Percentiles rank a stretch among this genome's conserved stretches.
These are phyloP conservation scores for Etheostoma perlongum DNA, from an alignment of 2,797 vertebrate species.

Conservation along the genomic window DNA sequence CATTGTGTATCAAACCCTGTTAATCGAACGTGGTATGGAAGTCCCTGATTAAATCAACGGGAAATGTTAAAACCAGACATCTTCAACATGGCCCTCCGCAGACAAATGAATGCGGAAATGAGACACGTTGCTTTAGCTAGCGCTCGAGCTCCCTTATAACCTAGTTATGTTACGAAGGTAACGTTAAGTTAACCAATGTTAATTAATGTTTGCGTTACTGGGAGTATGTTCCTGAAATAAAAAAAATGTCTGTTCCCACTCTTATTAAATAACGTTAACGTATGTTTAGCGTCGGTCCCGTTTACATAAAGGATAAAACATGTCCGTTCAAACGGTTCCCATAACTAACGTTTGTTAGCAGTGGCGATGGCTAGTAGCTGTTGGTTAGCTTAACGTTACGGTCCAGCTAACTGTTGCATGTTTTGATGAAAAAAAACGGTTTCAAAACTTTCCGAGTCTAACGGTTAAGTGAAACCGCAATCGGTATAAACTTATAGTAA, in stretches of 20 bases:
- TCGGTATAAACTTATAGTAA: fast-evolving
- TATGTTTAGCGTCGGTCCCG: fast-evolving
- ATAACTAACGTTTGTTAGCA: constrained; percentile 33
- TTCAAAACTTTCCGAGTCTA: constrained; percentile 71
- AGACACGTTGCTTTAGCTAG: constrained; percentile 85
- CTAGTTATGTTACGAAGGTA: constrained; percentile 66
- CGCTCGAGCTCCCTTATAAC: constrained; percentile 66
- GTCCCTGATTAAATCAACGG: constrained; percentile 58
- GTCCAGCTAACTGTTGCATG: constrained; percentile 83
- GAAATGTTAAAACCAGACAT: constrained; percentile 66
- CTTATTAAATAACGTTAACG: background rate
- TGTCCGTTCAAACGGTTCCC: background rate
- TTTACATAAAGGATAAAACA: background rate
- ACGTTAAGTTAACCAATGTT: constrained; percentile 33
- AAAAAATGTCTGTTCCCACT: background rate
- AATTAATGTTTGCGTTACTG: background rate
- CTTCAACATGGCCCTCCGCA: constrained; percentile 78
- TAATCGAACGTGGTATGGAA: constrained; percentile 18
- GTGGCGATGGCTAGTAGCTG: constrained; percentile 46
- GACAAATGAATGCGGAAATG: constrained; percentile 86
- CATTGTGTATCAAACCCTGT: constrained; percentile 10
- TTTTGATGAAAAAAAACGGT: constrained; percentile 66
- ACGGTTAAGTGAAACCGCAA: constrained; percentile 4
- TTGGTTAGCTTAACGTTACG: constrained; percentile 57
- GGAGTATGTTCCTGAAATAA: fast-evolving